Percentiles rank a stretch among this genome's conserved stretches.
These are phyloP conservation scores for Pterocles burchelli DNA, from an alignment of 2,113 vertebrate species.

Conservation along the genomic window DNA sequence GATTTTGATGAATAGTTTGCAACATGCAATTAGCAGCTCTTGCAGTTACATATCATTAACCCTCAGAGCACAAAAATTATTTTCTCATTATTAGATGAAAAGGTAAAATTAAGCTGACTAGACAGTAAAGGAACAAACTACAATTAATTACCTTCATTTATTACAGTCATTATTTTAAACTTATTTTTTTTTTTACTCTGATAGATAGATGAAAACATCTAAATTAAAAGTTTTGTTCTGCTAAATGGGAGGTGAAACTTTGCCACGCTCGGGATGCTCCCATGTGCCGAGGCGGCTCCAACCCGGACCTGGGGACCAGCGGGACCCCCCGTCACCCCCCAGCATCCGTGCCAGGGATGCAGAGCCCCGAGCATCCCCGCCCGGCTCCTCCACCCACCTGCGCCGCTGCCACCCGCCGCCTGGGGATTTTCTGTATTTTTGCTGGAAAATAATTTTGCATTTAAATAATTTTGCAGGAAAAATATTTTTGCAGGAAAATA, in stretches of 20 bases:
- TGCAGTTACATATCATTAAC: conserved; percentile 99
- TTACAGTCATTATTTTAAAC: conserved; percentile 88
- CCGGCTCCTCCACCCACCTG: not conserved
- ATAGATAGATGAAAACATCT: conserved; percentile 82
- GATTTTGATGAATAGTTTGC: conserved; percentile 99
- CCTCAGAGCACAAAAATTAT: conserved; percentile 98
- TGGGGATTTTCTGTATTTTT: accelerated
- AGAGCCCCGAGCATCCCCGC: not conserved
- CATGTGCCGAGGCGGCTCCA: accelerated
- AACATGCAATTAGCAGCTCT: conserved; percentile 99
- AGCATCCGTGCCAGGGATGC: accelerated
- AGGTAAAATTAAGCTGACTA: conserved; percentile 99
- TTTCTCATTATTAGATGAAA: conserved; percentile 98
- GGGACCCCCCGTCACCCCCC: not conserved
- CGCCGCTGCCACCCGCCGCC: not conserved
- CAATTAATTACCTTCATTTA: conserved; percentile 90
- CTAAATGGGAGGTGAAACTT: conserved; percentile 77
- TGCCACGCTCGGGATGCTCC: not conserved
- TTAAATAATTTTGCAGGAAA: not conserved
- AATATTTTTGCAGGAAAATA: not conserved
- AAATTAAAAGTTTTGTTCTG: conserved; percentile 83
- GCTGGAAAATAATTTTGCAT: not conserved
- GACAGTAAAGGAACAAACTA: conserved; percentile 96
- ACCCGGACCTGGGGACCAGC: accelerated
- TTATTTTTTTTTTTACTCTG: conserved; percentile 75